phyloP scores from a whole-genome alignment of 2,113 vertebrate species.

The Campylomormyrus tamandua region DNA sequence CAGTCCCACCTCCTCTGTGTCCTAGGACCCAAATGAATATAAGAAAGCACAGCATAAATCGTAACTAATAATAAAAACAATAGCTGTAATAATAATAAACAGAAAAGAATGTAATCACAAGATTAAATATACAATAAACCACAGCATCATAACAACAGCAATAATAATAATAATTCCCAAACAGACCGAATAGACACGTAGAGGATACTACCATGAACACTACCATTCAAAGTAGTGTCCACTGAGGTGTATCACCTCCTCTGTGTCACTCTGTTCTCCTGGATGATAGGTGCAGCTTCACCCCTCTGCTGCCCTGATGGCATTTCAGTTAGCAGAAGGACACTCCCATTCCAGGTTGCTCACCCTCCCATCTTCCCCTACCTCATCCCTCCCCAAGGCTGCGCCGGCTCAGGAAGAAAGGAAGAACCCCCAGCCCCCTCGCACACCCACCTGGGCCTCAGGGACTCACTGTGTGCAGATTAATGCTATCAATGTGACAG shows the following conservation, averaged over 20 bases:
- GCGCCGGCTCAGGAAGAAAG: not conserved
- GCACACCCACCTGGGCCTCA: not conserved
- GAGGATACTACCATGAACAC: not conserved
- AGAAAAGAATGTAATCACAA: not conserved
- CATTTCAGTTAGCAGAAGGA: conserved; percentile 10
- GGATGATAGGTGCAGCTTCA: not conserved
- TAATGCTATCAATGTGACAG: not conserved
- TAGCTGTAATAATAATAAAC: not conserved
- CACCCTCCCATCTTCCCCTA: not conserved
- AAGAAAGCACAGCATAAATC: not conserved
- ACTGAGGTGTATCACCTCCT: not conserved
- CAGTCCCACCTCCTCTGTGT: no score
- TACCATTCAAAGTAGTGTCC: not conserved
- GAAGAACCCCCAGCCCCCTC: not conserved
- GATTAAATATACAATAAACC: not conserved
- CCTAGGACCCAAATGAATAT: not conserved
- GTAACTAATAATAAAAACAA: not conserved
- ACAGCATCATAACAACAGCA: not conserved
- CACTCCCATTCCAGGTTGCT: not conserved
- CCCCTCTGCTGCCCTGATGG: not conserved
- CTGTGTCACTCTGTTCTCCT: not conserved
- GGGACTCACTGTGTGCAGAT: not conserved
- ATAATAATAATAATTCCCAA: not conserved
- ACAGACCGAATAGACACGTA: not conserved
- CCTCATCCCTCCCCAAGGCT: not conserved